Evolutionary conservation across 2,113 vertebrate genomes (phyloP).

Genomic region (Alligator mississippiensis): DNA sequence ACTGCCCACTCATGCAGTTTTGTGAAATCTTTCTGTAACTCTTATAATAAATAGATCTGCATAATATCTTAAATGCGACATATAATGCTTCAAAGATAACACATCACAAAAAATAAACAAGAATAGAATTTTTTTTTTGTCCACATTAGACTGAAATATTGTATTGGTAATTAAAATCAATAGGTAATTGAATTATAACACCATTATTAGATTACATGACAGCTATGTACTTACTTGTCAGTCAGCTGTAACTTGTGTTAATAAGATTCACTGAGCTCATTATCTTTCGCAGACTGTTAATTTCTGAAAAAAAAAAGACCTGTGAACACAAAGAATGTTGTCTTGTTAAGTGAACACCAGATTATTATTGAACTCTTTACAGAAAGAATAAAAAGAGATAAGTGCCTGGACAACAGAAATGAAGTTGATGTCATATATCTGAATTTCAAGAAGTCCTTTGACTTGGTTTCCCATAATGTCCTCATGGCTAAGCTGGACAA

Average conservation of each 20-base stretch:
- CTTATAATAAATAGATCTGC: not conserved
- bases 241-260: slow-evolving; percentile 58
- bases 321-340: slow-evolving; percentile 48
- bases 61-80: not conserved
- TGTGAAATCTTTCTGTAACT: not conserved
- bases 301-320: slow-evolving; percentile 37
- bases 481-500: too few species aligned
- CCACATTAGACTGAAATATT: not conserved
- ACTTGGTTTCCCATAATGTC: too few species aligned
- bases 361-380: slow-evolving; percentile 32
- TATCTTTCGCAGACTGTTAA: slow-evolving; percentile 61
- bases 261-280: slow-evolving; percentile 65
- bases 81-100: not conserved
- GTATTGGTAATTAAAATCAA: slow-evolving; percentile 41
- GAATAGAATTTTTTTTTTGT: not conserved
- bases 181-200: slow-evolving; percentile 60
- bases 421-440: slow-evolving; percentile 17
- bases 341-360: slow-evolving; percentile 43
- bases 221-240: slow-evolving; percentile 54
- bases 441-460: not conserved
- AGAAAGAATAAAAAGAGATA: slow-evolving; percentile 29
- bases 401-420: slow-evolving; percentile 8
- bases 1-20: too few species aligned
- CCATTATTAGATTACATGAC: slow-evolving; percentile 41
- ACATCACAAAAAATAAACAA: not conserved